Evolutionary conservation across 2,888 invertebrate species (phyloP).

Genomic region (Erebia palarica): DNA sequence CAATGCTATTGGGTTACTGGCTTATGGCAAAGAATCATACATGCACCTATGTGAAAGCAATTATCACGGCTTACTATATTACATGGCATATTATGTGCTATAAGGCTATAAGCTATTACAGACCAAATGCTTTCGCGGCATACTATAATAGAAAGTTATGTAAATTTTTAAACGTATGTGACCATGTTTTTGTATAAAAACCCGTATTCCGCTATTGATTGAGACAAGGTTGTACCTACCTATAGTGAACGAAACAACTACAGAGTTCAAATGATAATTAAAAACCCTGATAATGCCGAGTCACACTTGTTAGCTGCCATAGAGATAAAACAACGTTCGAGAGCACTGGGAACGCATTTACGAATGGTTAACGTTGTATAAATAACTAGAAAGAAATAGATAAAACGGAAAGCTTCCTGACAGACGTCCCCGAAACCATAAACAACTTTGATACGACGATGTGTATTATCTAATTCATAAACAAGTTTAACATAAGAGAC

Average conservation of each 20-base stretch:
- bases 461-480: constrained; percentile 29
- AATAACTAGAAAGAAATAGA: constrained; percentile 25
- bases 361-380: constrained; percentile 37
- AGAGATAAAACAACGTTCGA: constrained; percentile 41
- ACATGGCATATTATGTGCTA: too few species aligned
- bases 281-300: constrained; percentile 10
- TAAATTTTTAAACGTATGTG: constrained; percentile 18
- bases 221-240: background rate
- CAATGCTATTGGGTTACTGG: background rate
- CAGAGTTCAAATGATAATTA: constrained; percentile 9
- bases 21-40: background rate
- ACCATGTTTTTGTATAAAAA: constrained; percentile 17
- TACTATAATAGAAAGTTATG: constrained; percentile 28
- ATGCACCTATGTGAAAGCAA: background rate
- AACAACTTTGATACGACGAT: constrained; percentile 18
- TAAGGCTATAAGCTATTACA: background rate
- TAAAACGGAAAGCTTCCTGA: constrained; percentile 32
- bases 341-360: constrained; percentile 39
- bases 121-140: constrained; percentile 1
- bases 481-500: constrained; percentile 26
- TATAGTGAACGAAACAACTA: background rate
- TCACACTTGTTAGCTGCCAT: constrained; percentile 39
- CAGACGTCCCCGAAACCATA: constrained; percentile 26
- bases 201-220: background rate
- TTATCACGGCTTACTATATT: background rate